A percentile compares a stretch with the other conserved stretches of the same genome.
phyloP scores from a whole-genome alignment of 2,888 invertebrate species.

The Atrina japonica region DNA sequence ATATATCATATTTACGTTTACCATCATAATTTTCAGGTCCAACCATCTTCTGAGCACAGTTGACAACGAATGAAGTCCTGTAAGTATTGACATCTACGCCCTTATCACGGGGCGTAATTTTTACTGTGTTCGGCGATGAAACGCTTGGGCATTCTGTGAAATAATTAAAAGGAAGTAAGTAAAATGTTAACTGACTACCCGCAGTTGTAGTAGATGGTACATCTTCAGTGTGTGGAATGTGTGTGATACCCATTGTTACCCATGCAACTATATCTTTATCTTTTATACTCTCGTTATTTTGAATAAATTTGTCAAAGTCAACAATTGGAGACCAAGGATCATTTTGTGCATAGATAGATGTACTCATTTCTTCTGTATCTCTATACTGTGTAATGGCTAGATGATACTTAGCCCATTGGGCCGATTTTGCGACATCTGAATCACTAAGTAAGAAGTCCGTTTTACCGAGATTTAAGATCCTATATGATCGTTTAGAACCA shows the following conservation, averaged over 20 bases:
- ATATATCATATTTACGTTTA: too few species aligned
- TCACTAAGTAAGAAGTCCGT: slow-evolving; percentile 64
- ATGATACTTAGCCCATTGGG: slow-evolving; percentile 71
- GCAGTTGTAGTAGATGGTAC: slow-evolving; percentile 71
- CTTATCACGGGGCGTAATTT: slow-evolving; percentile 51
- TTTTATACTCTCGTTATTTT: slow-evolving; percentile 71
- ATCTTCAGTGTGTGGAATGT: slow-evolving; percentile 76
- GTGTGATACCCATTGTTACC: slow-evolving; percentile 71
- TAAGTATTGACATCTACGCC: slow-evolving; percentile 55
- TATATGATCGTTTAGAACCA: slow-evolving; percentile 63
- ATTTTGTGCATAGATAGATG: slow-evolving; percentile 71
- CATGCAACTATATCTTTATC: slow-evolving; percentile 76
- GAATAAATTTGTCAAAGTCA: slow-evolving; percentile 68
- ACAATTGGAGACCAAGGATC: slow-evolving; percentile 72
- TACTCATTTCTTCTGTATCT: slow-evolving; percentile 69
- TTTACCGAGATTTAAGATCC: slow-evolving; percentile 58
- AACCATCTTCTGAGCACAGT: slow-evolving; percentile 50
- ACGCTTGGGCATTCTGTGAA: slow-evolving; percentile 72
- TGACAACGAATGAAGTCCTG: slow-evolving; percentile 51
- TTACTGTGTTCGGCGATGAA: slow-evolving; percentile 64
- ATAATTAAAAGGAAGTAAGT: slow-evolving; percentile 73
- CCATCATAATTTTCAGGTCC: slow-evolving; percentile 56
- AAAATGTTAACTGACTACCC: slow-evolving; percentile 61
- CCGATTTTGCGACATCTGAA: slow-evolving; percentile 56
- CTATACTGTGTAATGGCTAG: slow-evolving; percentile 71